Evolutionary conservation across 2,113 vertebrate genomes (phyloP), one percentile per base, ranked within the genome.

Genomic region (Anarrhichthys ocellatus): DNA sequence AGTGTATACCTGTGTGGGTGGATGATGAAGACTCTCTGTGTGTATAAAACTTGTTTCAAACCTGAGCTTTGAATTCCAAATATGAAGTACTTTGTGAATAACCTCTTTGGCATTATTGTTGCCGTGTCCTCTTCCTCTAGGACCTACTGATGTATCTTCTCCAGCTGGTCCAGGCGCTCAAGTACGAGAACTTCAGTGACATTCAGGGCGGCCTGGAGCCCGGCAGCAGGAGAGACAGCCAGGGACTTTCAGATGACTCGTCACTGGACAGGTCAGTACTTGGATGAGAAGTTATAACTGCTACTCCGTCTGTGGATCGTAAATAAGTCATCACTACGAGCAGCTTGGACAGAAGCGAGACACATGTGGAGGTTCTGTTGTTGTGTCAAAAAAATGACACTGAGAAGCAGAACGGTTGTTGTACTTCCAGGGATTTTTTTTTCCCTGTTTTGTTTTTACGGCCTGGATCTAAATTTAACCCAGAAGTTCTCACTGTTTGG

Each of bases 131-230:
- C 7, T 81, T 32, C 11, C 15, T 81, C 15, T 9, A 99, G 98
- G 98, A 99, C 93, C 95, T 99, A 75, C 92, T 99, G 84, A 99
- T 99, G 98, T 99, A 99, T 90, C 93, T 99, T 17, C 94, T 99
- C 10, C 98, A 99, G 86, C 94, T 99, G 87, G 98, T 99, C 32
- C 98, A 99, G 86, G 98, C 98, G 15, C 76, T 99, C 80, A 99
- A 99, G 81, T 99, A 99, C 0, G 98, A 99, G 93, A 99, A 97
- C 92, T 99, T 99, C 62, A 96, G 95, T 61, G 98, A 99, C 80
- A 99, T 99, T 93, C 97, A 96, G 93, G 95, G 95, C 50, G 97
- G 97, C 48, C 91, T 99, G 93, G 98, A 99, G 81, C 97, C 98
- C 11, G 93, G 94, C 82, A 96, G 94, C 85, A 99, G 97, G 92